These are phyloP conservation scores for Oreochromis tanganicae DNA, from an alignment of 2,113 vertebrate species.

Conservation along the genomic window DNA sequence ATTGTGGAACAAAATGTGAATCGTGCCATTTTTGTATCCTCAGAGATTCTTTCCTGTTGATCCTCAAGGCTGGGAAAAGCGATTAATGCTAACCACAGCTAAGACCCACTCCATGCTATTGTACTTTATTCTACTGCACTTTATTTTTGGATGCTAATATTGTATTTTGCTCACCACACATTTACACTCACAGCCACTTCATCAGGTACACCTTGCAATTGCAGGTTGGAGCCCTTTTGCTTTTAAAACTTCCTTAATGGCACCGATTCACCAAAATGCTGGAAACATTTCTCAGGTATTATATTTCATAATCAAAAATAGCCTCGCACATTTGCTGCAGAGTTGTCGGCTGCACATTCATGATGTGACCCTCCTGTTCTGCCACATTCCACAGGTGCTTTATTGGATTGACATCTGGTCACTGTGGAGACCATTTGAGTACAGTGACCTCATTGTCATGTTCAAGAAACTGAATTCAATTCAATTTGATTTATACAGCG, in stretches of 20 bases:
- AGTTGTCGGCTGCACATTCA: no score
- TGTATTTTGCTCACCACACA: not conserved
- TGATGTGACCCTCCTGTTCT: no score
- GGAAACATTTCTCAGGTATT: not conserved
- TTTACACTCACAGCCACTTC: not conserved
- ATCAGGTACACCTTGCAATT: not conserved
- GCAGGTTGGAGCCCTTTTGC: not conserved
- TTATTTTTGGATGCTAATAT: not conserved
- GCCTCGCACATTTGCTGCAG: not conserved
- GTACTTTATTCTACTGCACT: not conserved
- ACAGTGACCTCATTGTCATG: no score
- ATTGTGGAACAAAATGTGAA: not conserved
- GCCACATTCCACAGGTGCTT: no score
- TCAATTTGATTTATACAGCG: not conserved
- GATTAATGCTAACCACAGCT: not conserved
- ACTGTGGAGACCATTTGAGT: no score
- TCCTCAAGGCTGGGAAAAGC: rapidly evolving
- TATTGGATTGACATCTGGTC: no score
- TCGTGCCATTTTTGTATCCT: not conserved
- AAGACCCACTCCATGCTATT: rapidly evolving
- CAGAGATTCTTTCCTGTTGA: not conserved
- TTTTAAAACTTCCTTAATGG: not conserved
- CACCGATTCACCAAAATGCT: not conserved
- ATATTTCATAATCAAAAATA: not conserved
- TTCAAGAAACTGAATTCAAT: no score